Conservation (phyloP, 92 coral and sea anemone genomes). For the Diadumene lineata region DNA sequence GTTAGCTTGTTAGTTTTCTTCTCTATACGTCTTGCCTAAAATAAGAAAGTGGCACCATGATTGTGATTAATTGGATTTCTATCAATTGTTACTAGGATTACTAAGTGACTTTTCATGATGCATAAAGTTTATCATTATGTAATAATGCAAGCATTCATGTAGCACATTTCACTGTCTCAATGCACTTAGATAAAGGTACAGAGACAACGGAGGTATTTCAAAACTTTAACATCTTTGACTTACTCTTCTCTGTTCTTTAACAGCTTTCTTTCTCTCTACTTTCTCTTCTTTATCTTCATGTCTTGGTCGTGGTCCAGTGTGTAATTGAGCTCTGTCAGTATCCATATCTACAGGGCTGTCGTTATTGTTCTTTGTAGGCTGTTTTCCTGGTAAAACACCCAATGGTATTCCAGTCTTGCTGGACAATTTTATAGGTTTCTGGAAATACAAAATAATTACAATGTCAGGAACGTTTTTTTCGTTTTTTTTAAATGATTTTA, state of each 20-base stretch:
- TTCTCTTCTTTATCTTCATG: conserved; percentile 89
- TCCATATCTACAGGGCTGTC: conserved; percentile 50
- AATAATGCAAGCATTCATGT: too few species aligned
- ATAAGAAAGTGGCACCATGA: too few species aligned
- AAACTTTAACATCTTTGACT: neutral
- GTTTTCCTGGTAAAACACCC: conserved; percentile 70
- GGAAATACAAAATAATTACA: neutral
- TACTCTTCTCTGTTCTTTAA: conserved; percentile 89
- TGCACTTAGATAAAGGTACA: too few species aligned
- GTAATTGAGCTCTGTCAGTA: neutral
- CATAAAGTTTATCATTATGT: too few species aligned
- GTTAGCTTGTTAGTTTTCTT: conserved; percentile 84
- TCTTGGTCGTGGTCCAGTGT: conserved; percentile 41
- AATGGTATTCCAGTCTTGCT: conserved; percentile 84
- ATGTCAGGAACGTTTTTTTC: too few species aligned
- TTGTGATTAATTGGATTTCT: too few species aligned
- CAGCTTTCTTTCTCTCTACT: conserved; percentile 73
- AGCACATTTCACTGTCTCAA: too few species aligned
- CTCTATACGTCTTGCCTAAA: conserved; percentile 70
- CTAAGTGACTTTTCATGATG: too few species aligned
- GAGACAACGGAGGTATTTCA: neutral
- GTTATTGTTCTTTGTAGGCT: conserved; percentile 22
- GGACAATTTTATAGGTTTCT: conserved; percentile 77
- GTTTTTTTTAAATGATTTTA: too few species aligned
- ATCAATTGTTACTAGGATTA: too few species aligned